A percentile compares a stretch with the other conserved stretches of the same genome.
phyloP scores from a whole-genome alignment of 64 coral and sea anemone species.

The Stichodactyla helianthus region DNA sequence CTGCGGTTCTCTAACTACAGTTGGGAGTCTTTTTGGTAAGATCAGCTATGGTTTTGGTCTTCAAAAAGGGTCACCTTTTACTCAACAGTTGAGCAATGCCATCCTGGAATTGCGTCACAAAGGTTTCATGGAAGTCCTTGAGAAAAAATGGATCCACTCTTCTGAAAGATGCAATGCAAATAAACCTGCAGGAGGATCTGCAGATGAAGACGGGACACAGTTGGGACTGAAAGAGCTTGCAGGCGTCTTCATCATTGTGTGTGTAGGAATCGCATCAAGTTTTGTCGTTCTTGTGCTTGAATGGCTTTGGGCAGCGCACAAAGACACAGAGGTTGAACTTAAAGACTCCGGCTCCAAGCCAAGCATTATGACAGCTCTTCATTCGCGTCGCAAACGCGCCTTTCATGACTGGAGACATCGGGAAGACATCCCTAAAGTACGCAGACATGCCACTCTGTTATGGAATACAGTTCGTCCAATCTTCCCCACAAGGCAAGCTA shows the following conservation, averaged over 20 bases:
- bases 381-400: slow-evolving; percentile 33
- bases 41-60: slow-evolving; percentile 75
- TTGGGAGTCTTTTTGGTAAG: slow-evolving; percentile 65
- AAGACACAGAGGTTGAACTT: slow-evolving; percentile 20
- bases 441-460: slow-evolving; percentile 5
- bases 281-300: slow-evolving; percentile 59
- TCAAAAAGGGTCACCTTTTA: slow-evolving; percentile 63
- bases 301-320: slow-evolving; percentile 55
- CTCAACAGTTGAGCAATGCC: slow-evolving; percentile 53
- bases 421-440: slow-evolving; percentile 56
- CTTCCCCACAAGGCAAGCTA: not conserved
- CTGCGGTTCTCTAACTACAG: slow-evolving; percentile 62
- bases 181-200: not conserved
- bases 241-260: slow-evolving; percentile 63
- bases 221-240: slow-evolving; percentile 50
- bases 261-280: slow-evolving; percentile 48
- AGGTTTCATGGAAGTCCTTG: slow-evolving; percentile 56
- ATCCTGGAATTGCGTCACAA: slow-evolving; percentile 64
- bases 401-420: slow-evolving; percentile 72
- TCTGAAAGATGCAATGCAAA: slow-evolving; percentile 26
- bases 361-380: slow-evolving; percentile 30
- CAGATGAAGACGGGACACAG: not conserved
- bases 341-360: slow-evolving; percentile 4
- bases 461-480: slow-evolving; percentile 6
- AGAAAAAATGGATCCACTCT: slow-evolving; percentile 63